These are phyloP conservation scores for Prietella phreatophila DNA, from an alignment of 2,113 vertebrate species.

Conservation along the genomic window DNA sequence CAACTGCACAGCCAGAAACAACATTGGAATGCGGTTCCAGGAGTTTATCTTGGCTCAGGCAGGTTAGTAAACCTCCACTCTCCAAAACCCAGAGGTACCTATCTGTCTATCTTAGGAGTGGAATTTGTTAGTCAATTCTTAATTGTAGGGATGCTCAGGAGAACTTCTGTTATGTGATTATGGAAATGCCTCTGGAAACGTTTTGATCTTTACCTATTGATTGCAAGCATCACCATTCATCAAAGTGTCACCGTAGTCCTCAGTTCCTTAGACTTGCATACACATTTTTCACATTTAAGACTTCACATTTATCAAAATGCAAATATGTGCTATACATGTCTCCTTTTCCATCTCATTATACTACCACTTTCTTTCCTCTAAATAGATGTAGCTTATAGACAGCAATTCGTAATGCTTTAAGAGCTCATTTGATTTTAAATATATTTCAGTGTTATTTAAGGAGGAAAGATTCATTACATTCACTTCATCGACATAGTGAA, in stretches of 20 bases:
- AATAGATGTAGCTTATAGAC: background rate
- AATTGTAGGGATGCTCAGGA: background rate
- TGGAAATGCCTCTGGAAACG: background rate
- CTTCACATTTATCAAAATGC: background rate
- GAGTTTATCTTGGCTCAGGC: conserved; percentile 93
- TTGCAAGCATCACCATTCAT: background rate
- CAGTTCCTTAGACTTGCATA: background rate
- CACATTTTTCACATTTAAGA: too few relatives aligned
- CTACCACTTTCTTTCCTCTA: background rate
- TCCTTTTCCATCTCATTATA: background rate
- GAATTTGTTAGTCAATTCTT: background rate
- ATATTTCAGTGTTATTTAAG: background rate
- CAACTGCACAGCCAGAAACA: conserved; percentile 95
- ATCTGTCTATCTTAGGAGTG: background rate
- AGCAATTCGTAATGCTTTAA: background rate
- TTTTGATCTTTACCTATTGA: background rate
- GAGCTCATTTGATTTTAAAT: background rate
- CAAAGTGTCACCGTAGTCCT: background rate
- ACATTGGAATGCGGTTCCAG: conserved; percentile 88
- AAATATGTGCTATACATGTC: background rate
- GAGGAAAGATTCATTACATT: background rate
- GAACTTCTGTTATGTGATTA: background rate
- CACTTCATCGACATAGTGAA: background rate
- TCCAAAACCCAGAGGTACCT: background rate
- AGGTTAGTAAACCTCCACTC: conserved; percentile 75